These are phyloP conservation scores for Adoxophyes honmai DNA, from an alignment of 1,140 invertebrate species.

Conservation along the genomic window DNA sequence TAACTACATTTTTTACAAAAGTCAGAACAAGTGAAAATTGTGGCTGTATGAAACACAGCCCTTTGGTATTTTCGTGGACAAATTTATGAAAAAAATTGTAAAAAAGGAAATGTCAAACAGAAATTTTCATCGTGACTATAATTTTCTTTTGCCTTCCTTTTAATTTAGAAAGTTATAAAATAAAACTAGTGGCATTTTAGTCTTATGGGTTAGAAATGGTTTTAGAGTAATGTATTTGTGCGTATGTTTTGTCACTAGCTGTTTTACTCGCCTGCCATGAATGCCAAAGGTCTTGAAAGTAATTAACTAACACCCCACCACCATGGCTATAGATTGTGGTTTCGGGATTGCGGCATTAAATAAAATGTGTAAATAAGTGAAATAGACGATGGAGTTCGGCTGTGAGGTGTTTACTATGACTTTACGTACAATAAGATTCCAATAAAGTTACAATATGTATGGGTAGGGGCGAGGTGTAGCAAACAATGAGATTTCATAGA, in stretches of 20 bases:
- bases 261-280: neutral
- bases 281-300: conserved; percentile 1
- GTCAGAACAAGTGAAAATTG: too few species aligned
- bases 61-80: too few species aligned
- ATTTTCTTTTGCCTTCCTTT: conserved; percentile 6
- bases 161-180: conserved; percentile 5
- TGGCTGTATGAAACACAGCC: too few species aligned
- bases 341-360: conserved; percentile 1
- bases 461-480: neutral
- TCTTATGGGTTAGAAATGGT: neutral
- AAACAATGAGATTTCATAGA: conserved; percentile 85
- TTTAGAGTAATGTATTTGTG: neutral
- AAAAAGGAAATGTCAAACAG: conserved; percentile 3
- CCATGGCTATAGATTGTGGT: conserved; percentile 6
- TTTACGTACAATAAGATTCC: conserved; percentile 1
- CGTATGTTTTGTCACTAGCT: neutral
- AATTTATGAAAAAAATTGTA: too few species aligned
- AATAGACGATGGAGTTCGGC: neutral
- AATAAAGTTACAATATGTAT: conserved; percentile 3
- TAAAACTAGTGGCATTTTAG: neutral
- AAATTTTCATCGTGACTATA: conserved; percentile 2
- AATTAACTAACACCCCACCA: conserved; percentile 15
- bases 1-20: too few species aligned
- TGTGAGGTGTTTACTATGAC: neutral
- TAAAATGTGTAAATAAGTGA: conserved; percentile 5